Conservation (phyloP, 2,888 invertebrate genomes). For the Lypha dubia region DNA sequence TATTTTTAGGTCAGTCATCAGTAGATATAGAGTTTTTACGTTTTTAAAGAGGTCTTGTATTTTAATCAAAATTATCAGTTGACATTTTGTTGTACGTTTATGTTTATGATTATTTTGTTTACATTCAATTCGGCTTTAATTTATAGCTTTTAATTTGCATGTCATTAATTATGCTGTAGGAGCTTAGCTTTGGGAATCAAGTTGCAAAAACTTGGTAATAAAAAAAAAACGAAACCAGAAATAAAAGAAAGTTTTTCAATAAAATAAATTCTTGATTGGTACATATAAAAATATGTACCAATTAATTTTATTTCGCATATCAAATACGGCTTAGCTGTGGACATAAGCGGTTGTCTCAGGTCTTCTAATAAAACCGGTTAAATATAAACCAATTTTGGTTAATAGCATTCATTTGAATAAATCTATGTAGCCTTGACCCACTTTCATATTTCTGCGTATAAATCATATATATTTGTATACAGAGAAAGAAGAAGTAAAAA, state of each 20-base stretch:
- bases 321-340: neutral
- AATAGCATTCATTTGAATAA: neutral
- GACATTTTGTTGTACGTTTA: conserved; percentile 14
- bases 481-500: no score
- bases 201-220: neutral
- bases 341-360: neutral
- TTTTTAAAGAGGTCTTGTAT: neutral
- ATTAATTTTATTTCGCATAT: neutral
- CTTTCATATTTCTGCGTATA: neutral
- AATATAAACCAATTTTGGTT: neutral
- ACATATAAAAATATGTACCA: neutral
- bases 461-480: no score
- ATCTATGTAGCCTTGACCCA: neutral
- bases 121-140: conserved; percentile 45
- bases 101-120: conserved; percentile 40
- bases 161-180: conserved; percentile 36
- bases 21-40: neutral
- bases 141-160: conserved; percentile 27
- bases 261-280: neutral
- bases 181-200: conserved; percentile 18
- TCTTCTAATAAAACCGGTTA: neutral
- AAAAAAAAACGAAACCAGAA: neutral
- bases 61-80: conserved; percentile 26
- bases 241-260: conserved; percentile 20
- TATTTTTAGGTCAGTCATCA: conserved; percentile 62